Percentiles rank a stretch among this genome's conserved stretches.
These are phyloP conservation scores for Cynocephalus volans DNA, from an alignment of 2,113 vertebrate species.

Conservation along the genomic window DNA sequence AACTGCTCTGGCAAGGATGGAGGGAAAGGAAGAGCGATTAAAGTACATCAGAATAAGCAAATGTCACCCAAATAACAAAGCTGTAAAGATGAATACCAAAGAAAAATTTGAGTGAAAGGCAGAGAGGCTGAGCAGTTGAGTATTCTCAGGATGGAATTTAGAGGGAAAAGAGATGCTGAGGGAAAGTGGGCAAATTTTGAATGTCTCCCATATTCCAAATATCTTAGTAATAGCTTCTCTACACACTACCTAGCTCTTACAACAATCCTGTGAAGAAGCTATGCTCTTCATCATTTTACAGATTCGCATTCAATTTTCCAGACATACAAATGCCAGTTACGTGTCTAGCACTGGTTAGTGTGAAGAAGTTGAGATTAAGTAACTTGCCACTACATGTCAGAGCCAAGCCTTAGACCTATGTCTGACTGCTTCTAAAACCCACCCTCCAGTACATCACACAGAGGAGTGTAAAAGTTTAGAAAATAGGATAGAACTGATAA, in stretches of 20 bases:
- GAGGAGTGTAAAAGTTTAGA: not conserved
- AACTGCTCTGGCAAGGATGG: not conserved
- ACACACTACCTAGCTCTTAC: not conserved
- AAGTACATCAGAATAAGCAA: not conserved
- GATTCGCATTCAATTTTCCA: conserved; percentile 32
- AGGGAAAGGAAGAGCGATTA: not conserved
- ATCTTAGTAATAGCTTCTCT: conserved; percentile 1
- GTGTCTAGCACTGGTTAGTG: not conserved
- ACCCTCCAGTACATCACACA: not conserved
- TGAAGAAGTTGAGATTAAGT: conserved; percentile 13
- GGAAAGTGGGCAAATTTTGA: not conserved
- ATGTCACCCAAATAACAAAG: not conserved
- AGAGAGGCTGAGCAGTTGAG: not conserved
- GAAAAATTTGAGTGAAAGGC: not conserved
- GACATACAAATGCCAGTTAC: not conserved
- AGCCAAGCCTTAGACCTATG: not conserved
- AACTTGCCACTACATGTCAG: not conserved
- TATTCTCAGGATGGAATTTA: conserved; percentile 36
- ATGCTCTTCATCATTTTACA: not conserved
- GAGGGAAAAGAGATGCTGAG: not conserved
- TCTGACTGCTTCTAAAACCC: not conserved
- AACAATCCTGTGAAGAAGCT: not conserved
- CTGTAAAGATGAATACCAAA: conserved; percentile 18
- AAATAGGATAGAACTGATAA: not conserved
- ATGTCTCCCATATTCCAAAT: not conserved